Base-by-base conservation (phyloP, 2,888 invertebrate genomes). In the Thecophora atra region DNA sequence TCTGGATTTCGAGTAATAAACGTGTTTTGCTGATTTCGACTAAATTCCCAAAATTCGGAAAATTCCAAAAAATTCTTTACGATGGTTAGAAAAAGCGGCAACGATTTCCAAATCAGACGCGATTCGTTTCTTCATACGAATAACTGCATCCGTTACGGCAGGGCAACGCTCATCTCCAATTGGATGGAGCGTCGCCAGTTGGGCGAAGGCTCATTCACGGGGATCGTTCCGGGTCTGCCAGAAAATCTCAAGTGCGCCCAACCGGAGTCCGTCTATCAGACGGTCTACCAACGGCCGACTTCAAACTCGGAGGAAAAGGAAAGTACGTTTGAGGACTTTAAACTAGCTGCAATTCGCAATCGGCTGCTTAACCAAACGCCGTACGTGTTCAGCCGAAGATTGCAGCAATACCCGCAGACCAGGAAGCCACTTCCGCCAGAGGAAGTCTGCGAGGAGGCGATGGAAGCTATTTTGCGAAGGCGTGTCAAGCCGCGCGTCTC, bases 51-150 rank as follows among this genome's bases (percentile, higher is more conserved):
- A n/a, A n/a, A n/a, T n/a, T n/a, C n/a, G n/a, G 54, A 42, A 37
- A 70, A 70, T 51, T 70, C 62, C 3, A 56, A 67, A 54, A 51
- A 56, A n/a, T n/a, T 17, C 2, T 21, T 26, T 13, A n/a, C n/a
- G n/a, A n/a, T n/a, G n/a, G n/a, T n/a, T n/a, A n/a, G n/a, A n/a
- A n/a, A n/a, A n/a, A n/a, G n/a, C n/a, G n/a, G n/a, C n/a, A n/a
- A n/a, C n/a, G n/a, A n/a, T n/a, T n/a, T n/a, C n/a, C n/a, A n/a
- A n/a, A n/a, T n/a, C n/a, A 21, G 19, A 24, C 26, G 8, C 30
- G 62, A 62, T 63, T 70, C 70, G 17, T 70, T 52, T 70, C 63
- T 70, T 3, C 62, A 70, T 42, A 62, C 30, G 3, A 37, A 51
- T 2, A 70, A 70, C 30, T 24, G 17, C n/a, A 63, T 70, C 13